Evolutionary conservation across 2,888 invertebrate species (phyloP).

Genomic region (Scrobipalpa costella): DNA sequence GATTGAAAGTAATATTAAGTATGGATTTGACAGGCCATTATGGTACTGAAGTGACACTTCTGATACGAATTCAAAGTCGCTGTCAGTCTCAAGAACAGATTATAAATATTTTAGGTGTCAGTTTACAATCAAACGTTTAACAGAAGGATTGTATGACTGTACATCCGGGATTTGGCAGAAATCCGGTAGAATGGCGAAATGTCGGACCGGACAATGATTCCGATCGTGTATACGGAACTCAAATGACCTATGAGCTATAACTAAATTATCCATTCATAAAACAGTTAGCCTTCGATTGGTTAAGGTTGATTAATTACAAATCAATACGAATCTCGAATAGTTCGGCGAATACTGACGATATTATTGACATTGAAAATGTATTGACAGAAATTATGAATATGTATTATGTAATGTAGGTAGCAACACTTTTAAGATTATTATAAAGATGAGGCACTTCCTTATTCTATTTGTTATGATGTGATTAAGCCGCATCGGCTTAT

Average conservation of each 20-base stretch:
- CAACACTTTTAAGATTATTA: no score
- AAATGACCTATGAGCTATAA: background rate
- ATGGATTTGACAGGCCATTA: no score
- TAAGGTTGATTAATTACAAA: conserved; percentile 10
- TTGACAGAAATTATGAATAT: background rate
- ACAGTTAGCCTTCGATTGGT: conserved; percentile 1
- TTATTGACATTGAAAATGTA: background rate
- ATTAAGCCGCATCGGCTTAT: background rate
- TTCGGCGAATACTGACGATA: background rate
- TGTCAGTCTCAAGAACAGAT: no score
- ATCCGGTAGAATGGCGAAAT: conserved; percentile 15
- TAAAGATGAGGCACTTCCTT: no score
- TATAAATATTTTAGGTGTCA: no score
- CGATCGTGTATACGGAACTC: conserved; percentile 16
- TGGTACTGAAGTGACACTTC: no score
- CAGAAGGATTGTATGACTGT: background rate
- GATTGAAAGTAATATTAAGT: no score
- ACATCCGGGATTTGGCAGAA: conserved; percentile 1
- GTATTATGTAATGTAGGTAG: background rate
- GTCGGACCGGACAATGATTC: background rate
- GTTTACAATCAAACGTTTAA: background rate
- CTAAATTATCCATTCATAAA: conserved; percentile 3
- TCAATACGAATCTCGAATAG: background rate
- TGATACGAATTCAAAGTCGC: no score
- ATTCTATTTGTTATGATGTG: background rate